Evolutionary conservation across 2,113 vertebrate species (phyloP).

Genomic region (Ctenodactylus gundi): DNA sequence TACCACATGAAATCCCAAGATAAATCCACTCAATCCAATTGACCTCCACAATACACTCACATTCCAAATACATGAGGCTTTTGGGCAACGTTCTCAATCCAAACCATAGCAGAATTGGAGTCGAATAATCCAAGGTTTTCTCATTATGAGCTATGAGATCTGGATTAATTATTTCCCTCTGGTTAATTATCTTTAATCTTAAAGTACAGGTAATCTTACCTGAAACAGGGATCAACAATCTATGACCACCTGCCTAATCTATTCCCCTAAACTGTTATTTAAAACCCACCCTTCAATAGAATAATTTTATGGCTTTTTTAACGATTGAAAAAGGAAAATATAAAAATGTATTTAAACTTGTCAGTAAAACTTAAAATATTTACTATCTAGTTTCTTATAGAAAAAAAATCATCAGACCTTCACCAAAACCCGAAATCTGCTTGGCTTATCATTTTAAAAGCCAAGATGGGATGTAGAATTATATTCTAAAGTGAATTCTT

Average conservation of each 20-base stretch:
- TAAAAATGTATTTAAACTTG: no score
- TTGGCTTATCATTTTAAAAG: not conserved
- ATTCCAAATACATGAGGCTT: no score
- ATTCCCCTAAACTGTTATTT: not conserved
- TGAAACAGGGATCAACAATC: not conserved
- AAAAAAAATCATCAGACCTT: not conserved
- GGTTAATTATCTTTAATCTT: not conserved
- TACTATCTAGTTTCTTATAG: not conserved
- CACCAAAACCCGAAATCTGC: not conserved
- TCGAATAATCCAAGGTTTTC: not conserved
- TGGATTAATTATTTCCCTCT: conserved; percentile 13
- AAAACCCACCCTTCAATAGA: conserved; percentile 3
- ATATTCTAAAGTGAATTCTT: not conserved
- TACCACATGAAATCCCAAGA: no score
- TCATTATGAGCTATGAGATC: not conserved
- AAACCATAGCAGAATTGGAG: no score
- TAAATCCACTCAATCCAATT: no score
- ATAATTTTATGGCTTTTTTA: not conserved
- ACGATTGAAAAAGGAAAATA: not conserved
- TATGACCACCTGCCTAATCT: not conserved
- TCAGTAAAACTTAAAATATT: not conserved
- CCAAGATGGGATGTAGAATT: not conserved
- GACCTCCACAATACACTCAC: no score
- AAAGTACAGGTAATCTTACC: not conserved
- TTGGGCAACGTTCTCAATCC: no score